Conservation (phyloP, 2,797 vertebrate species). For the Nannoperca australis region DNA sequence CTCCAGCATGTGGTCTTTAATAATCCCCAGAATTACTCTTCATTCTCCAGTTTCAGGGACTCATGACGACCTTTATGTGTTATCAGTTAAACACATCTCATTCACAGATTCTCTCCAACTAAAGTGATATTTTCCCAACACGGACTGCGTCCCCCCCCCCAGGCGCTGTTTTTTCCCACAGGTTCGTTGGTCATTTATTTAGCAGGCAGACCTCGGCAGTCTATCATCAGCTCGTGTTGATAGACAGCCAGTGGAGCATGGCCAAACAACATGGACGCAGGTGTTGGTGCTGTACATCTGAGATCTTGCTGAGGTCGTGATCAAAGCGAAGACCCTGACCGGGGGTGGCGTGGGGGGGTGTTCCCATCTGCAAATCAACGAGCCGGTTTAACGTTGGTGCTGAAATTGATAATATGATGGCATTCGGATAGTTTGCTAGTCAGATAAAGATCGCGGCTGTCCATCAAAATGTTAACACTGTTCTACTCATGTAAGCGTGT, state of each 20-base stretch:
- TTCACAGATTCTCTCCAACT: constrained; percentile 14
- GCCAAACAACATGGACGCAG: constrained; percentile 83
- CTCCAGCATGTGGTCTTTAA: not conserved
- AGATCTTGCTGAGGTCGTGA: constrained; percentile 68
- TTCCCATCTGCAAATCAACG: constrained; percentile 64
- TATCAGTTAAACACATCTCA: constrained; percentile 13
- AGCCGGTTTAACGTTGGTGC: constrained; percentile 69
- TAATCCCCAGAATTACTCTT: not conserved
- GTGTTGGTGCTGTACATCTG: constrained; percentile 72
- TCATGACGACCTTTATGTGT: not conserved
- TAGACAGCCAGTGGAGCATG: constrained; percentile 71
- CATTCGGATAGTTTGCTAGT: constrained; percentile 69
- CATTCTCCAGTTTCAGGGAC: not conserved
- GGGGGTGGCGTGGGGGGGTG: constrained; percentile 42
- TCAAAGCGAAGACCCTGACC: constrained; percentile 76
- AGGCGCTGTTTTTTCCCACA: constrained; percentile 31
- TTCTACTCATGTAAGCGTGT: constrained; percentile 51
- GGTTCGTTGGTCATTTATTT: constrained; percentile 72
- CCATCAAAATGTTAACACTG: constrained; percentile 66
- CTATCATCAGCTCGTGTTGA: constrained; percentile 67
- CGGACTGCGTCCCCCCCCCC: not conserved
- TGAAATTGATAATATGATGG: constrained; percentile 76
- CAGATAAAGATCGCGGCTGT: constrained; percentile 70
- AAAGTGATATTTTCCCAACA: constrained; percentile 31
- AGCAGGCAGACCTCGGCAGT: constrained; percentile 65